A percentile compares a stretch with the other conserved stretches of the same genome.
Evolutionary conservation across 92 coral and sea anemone species (phyloP).

Genomic region (Parazoanthus swiftii): DNA sequence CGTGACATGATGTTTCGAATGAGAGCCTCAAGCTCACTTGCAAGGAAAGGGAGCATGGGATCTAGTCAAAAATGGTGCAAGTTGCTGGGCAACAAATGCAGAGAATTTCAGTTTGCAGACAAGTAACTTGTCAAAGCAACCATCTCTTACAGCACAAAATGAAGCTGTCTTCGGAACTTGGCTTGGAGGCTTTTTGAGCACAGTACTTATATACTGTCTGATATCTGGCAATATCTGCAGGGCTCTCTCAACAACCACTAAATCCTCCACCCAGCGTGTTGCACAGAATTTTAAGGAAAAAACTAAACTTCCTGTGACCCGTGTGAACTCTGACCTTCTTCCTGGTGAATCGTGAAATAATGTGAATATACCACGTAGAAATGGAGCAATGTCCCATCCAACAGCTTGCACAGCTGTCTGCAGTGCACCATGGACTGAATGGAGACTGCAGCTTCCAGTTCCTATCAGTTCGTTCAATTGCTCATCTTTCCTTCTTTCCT

Average conservation of each 20-base stretch:
- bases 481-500: background rate
- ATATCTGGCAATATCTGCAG: conserved; percentile 29
- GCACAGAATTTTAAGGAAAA: conserved; percentile 25
- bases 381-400: background rate
- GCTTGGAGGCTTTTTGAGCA: conserved; percentile 21
- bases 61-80: conserved; percentile 17
- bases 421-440: conserved; percentile 5
- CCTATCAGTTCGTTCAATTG: background rate
- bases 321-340: conserved; percentile 33
- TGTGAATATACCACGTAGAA: background rate
- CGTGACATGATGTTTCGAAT: conserved; percentile 35
- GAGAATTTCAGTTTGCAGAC: conserved; percentile 33
- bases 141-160: conserved; percentile 22
- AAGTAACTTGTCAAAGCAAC: conserved; percentile 32
- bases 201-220: background rate
- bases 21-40: conserved; percentile 38
- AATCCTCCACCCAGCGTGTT: conserved; percentile 21
- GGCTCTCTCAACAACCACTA: conserved; percentile 28
- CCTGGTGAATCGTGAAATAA: conserved; percentile 32
- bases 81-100: conserved; percentile 40
- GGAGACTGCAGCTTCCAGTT: conserved; percentile 1
- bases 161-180: conserved; percentile 14
- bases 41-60: conserved; percentile 27
- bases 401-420: conserved; percentile 5
- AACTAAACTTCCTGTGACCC: conserved; percentile 29